Evolutionary conservation across 2,113 vertebrate genomes (phyloP), one percentile per base, ranked within the genome.

Genomic region (Micronycteris hirsuta): DNA sequence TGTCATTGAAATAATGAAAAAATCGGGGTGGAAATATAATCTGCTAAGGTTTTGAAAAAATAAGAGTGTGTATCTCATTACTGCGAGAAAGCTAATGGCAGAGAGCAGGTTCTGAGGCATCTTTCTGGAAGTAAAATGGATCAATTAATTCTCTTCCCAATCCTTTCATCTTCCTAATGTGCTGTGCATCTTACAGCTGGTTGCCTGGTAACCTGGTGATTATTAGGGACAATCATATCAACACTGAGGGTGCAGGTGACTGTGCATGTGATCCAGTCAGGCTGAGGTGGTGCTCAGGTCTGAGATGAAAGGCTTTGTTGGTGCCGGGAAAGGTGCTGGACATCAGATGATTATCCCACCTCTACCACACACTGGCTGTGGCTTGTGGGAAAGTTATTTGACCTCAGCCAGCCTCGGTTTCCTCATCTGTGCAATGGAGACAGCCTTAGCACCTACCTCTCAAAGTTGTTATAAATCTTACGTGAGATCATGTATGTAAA

Each of bases 1-100:
- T 98, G 95, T 90, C 63, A 89, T 19, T 86, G 81, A 96, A 97
- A 85, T 85, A 26, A 80, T 56, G 70, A 20, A 80, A 56, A 61
- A 43, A n/a, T 77, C 28, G 91, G 78, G 71, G 65, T 28, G 41
- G 67, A 93, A 84, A 96, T 97, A 77, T 86, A 52, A 89, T 93
- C 71, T 91, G 3, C 56, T 94, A 45, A 96, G 73, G 68, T 96
- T 93, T 89, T 63, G 71, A 73, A 65, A 85, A 87, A 81, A 43
- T 41, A 78, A 24, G 20, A 14, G 1, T 10, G 70, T 93, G 73
- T 56, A 33, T 91, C 76, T 92, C 6, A 43, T 65, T 91, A 41
- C 16, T 0, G 91, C 93, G 73, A 65, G n/a, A 94, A 22, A 28
- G 81, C 47, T 82, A 47, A 56, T 61, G 31, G 52, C 38, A 36